A percentile compares a stretch with the other conserved stretches of the same genome.
Conservation (phyloP, 2,113 vertebrate species). For the Leucosticte australis region DNA sequence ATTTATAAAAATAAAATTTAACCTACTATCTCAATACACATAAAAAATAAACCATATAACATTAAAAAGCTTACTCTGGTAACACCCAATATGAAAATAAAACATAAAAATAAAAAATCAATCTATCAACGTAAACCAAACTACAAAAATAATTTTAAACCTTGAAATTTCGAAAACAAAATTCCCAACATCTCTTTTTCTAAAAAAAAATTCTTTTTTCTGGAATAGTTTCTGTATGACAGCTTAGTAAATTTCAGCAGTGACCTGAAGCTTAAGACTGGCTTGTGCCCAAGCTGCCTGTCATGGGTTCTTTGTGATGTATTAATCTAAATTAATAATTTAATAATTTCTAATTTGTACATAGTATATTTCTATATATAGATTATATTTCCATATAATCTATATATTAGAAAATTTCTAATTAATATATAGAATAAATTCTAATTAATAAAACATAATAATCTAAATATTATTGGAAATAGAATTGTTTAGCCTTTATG, state of each 20-base stretch:
- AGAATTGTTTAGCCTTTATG: not conserved
- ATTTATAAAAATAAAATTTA: not conserved
- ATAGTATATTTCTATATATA: too few relatives aligned
- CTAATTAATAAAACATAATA: not conserved
- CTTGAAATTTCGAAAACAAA: not conserved
- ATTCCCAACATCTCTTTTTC: too few relatives aligned
- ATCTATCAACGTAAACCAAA: not conserved
- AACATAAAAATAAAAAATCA: not conserved
- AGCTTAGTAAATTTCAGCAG: not conserved
- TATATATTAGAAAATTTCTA: too few relatives aligned
- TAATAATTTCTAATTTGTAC: too few relatives aligned
- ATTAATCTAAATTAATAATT: too few relatives aligned
- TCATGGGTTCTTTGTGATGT: not conserved
- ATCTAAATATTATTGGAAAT: not conserved
- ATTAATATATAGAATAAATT: too few relatives aligned
- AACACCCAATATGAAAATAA: not conserved
- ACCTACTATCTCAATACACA: not conserved
- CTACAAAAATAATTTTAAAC: not conserved
- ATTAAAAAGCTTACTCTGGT: not conserved
- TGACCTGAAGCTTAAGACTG: not conserved
- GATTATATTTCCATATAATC: too few relatives aligned
- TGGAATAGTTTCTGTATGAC: not conserved
- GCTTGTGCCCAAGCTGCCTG: not conserved
- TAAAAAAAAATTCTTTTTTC: not conserved
- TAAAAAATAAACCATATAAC: not conserved